Evolutionary conservation across 35 echinoderm and acorn worm species (phyloP), one percentile per base, ranked within the genome.

Genomic region (Ophioderma brevispina): DNA sequence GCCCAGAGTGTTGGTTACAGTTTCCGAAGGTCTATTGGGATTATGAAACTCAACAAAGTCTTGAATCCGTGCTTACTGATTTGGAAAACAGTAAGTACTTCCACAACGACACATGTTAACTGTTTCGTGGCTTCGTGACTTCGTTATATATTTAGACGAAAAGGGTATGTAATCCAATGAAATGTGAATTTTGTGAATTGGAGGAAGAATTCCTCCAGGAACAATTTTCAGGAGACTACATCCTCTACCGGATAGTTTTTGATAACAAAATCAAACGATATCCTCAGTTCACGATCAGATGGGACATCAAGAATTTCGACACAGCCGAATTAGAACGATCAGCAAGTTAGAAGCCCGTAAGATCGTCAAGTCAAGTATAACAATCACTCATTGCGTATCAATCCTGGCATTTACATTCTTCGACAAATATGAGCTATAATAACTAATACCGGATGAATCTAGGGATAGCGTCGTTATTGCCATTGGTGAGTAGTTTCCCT

Each of bases 401-500:
- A 88, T 33, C 86, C 94, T 37, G n/a, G 70, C 50, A 1, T 92
- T 92, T 46, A 75, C 79, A 1, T 87, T 87, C 38, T 87, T 30
- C n/a, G 91, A 92, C 30, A 84, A 86, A 32, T 87, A 81, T 30
- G 31, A 2, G 78, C 38, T 2, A 87, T 92, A 38, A 35, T 95
- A 0, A 59, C 93, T 6, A 95, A 86, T 42, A 95, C 93, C 3
- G 23, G 13, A 88, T 82, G 56, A 95, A 90, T 43, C 43, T 95
- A 23, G 64, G 83, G 31, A 95, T 95, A 38, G 93, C 93, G 18
- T 32, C n/a, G n/a, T 81, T 0, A 88, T 75, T 8, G 81, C 83
- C 21, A 95, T 95, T n/a, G n/a, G 93, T 82, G 90, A 8, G 2
- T 95, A 0, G 89, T 95, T 6, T 75, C 93, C 32, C 79, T 95